Conservation (phyloP, 37 sponge, comb jelly and placozoan species). For the Amphimedon queenslandica region DNA sequence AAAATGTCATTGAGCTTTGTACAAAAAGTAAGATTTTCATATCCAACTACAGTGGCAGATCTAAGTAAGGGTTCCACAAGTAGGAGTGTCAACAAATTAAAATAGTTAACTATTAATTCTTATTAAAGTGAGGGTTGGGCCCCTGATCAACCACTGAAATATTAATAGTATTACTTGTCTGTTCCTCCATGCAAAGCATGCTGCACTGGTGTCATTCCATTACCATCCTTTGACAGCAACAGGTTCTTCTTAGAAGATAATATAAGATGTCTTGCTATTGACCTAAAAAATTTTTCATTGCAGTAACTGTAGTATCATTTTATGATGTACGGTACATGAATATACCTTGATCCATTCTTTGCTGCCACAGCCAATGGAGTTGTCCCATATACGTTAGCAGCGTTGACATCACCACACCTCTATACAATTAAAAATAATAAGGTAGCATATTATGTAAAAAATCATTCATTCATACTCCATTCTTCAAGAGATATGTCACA, state of each 20-base stretch:
- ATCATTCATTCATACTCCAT: conserved; percentile 6
- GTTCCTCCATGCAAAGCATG: not conserved
- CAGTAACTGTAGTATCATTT: too few species aligned
- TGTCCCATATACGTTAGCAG: conserved; percentile 24
- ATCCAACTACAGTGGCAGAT: too few species aligned
- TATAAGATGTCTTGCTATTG: not conserved
- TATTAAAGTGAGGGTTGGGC: too few species aligned
- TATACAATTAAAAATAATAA: not conserved
- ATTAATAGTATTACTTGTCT: not conserved
- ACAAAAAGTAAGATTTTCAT: too few species aligned
- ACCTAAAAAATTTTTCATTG: too few species aligned
- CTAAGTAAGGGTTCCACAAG: too few species aligned
- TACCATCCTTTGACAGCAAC: not conserved
- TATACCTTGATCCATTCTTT: conserved; percentile 36
- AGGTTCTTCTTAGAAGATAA: conserved; percentile 1
- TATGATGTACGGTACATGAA: too few species aligned
- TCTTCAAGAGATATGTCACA: conserved; percentile 35
- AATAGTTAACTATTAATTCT: too few species aligned
- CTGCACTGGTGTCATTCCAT: not conserved
- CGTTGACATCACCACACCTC: conserved; percentile 17
- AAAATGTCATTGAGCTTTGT: too few species aligned
- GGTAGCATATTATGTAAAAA: not conserved
- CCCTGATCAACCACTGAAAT: not conserved
- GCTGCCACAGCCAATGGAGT: conserved; percentile 54
- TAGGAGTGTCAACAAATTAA: too few species aligned